These are phyloP conservation scores for Oreochromis tanganicae DNA, from an alignment of 2,113 vertebrate genomes.

Conservation along the genomic window DNA sequence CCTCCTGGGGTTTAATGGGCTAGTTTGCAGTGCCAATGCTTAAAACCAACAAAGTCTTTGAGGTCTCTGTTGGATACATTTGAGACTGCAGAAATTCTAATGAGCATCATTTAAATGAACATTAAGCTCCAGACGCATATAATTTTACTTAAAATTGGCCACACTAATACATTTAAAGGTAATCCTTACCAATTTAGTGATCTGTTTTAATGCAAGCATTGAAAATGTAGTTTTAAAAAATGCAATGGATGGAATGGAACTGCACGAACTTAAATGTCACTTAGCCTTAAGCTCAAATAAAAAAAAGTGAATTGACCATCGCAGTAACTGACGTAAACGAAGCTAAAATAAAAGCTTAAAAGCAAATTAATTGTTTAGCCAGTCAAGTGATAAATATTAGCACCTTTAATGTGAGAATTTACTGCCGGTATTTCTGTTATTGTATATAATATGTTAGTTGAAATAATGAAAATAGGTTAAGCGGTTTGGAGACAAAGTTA, in stretches of 20 bases:
- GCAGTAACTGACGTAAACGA: rapidly evolving
- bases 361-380: rapidly evolving
- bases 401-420: neutral
- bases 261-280: neutral
- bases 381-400: neutral
- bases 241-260: neutral
- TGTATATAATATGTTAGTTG: neutral
- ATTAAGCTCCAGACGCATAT: neutral
- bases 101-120: neutral
- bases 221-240: rapidly evolving
- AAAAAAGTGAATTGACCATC: rapidly evolving
- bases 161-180: neutral
- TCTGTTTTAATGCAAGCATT: neutral
- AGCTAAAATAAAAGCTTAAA: neutral
- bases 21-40: neutral
- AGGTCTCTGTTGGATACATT: neutral
- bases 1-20: neutral
- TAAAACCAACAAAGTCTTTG: neutral
- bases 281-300: neutral
- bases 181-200: neutral
- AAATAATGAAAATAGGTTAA: neutral
- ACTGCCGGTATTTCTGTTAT: neutral
- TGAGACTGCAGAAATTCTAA: neutral
- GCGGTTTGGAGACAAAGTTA: neutral
- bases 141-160: neutral